Conservation (phyloP, 2,113 vertebrate genomes). For the Notarius quadriscutis region DNA sequence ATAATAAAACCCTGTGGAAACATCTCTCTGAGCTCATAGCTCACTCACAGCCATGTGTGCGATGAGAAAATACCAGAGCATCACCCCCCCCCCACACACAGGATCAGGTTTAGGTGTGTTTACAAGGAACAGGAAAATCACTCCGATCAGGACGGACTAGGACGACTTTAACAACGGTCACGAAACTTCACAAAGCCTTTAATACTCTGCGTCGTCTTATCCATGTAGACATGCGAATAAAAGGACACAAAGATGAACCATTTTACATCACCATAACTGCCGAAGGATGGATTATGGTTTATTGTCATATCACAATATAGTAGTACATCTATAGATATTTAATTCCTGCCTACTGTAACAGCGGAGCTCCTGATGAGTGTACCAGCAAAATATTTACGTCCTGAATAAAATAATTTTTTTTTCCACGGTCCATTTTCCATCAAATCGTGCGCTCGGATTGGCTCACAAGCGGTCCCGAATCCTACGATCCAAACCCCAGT, state of each 20-base stretch:
- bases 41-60: neutral
- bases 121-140: constrained; percentile 8
- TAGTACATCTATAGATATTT: too few relatives aligned
- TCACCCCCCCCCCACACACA: neutral
- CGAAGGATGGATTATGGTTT: neutral
- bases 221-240: neutral
- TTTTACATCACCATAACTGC: neutral
- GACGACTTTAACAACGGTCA: neutral
- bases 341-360: too few relatives aligned
- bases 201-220: neutral
- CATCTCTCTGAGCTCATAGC: neutral
- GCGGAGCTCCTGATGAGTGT: too few relatives aligned
- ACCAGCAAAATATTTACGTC: too few relatives aligned
- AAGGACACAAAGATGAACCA: too few relatives aligned
- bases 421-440: too few relatives aligned
- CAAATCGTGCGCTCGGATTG: too few relatives aligned
- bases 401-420: too few relatives aligned
- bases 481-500: too few relatives aligned
- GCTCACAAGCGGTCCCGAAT: too few relatives aligned
- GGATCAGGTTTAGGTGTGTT: constrained; percentile 11
- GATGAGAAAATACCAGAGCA: neutral
- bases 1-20: neutral
- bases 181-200: neutral
- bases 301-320: neutral
- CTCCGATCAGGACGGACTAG: neutral